Evolutionary conservation across 2,888 invertebrate species (phyloP), one percentile per base, ranked within the genome.

Genomic region (Muschampia plurimacula): DNA sequence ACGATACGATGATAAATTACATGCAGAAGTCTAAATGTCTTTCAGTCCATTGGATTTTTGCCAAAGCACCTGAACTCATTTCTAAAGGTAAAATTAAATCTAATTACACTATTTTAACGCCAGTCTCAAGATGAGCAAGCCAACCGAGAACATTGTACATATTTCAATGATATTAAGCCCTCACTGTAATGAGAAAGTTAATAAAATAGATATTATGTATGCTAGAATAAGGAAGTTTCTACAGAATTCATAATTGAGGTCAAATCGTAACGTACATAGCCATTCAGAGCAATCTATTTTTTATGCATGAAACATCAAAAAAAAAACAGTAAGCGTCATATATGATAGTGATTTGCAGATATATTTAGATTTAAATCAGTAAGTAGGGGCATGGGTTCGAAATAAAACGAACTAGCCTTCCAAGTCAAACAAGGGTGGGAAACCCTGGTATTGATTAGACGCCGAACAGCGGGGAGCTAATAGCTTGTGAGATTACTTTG

Each of bases 401-500:
- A 68, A 52, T 12, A 28, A n/a, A 63, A 49, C 46, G 46, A 36
- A 46, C 13, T 28, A 59, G 32, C 32, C 59, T 15, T 2, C 10
- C 32, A 46, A 70, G 15, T 59, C 46, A 65, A 65, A 59, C 36
- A 70, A 13, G 59, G 70, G 64, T 64, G 69, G 64, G 32, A 59
- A 65, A 65, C 59, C 65, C 71, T 57, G 13, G 46, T 71, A 65
- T 59, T 65, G 70, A 66, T 71, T 60, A 36, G 59, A 15, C 65
- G 46, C 13, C 59, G 65, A 49, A 15, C 65, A 66, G 70, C 65
- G 46, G 71, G 65, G 46, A 59, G 59, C 59, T 71, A 71, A 71
- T 71, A 71, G 71, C 71, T 41, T 22, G 39, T 41, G 71, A 66
- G 71, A 66, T 71, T 71, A 59, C 49, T 66, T 66, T 39, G 36